Percentiles rank a stretch among this genome's conserved stretches.
phyloP scores from a whole-genome alignment of 2,888 invertebrate species.

The Galeruca laticollis region DNA sequence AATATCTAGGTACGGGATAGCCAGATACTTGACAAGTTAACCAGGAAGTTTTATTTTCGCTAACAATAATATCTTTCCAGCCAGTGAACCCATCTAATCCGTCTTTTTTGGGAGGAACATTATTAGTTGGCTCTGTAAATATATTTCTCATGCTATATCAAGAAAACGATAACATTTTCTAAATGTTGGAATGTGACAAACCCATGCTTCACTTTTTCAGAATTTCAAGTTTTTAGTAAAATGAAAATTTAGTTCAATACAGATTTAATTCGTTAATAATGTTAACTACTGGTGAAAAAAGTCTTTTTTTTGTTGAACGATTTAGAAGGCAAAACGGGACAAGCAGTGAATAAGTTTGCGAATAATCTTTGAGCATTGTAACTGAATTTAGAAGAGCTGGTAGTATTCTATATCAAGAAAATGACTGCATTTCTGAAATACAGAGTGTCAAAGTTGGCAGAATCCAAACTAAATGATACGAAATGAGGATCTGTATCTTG shows the following conservation, averaged over 20 bases:
- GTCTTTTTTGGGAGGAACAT: conserved; percentile 74
- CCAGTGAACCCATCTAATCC: conserved; percentile 69
- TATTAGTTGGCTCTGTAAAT: conserved; percentile 70
- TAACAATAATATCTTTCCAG: conserved; percentile 73
- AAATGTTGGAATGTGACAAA: background rate
- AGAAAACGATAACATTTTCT: background rate
- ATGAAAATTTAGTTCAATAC: background rate
- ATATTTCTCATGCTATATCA: background rate
- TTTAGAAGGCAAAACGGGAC: no score
- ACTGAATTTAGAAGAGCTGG: no score
- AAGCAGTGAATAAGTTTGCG: no score
- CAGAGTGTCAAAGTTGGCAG: no score
- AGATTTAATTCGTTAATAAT: no score
- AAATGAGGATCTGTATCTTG: no score
- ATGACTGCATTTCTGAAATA: no score
- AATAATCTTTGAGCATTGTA: no score
- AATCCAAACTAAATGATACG: no score
- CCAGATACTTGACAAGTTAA: conserved; percentile 74
- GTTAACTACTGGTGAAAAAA: no score
- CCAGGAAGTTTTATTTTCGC: conserved; percentile 70
- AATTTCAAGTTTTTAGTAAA: background rate
- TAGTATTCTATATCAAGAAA: no score
- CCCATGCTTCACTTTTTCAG: background rate
- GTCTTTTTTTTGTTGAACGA: no score
- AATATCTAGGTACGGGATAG: conserved; percentile 69